These are phyloP conservation scores for Campoletis raptor DNA, from an alignment of 2,888 invertebrate genomes.

Conservation along the genomic window DNA sequence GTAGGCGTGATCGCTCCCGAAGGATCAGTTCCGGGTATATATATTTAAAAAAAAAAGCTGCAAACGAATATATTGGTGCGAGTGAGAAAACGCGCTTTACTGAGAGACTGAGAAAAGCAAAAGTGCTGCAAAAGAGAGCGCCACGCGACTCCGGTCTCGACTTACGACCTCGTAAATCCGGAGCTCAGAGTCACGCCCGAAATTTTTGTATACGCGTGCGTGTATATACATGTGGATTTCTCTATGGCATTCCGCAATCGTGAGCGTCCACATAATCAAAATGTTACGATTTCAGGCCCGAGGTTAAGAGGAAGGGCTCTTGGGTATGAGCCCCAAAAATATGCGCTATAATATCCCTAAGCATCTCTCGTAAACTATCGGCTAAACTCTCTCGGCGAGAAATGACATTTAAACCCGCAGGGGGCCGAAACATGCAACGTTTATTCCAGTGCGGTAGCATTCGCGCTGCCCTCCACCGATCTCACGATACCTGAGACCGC, in stretches of 20 bases:
- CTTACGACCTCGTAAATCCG: constrained; percentile 76
- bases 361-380: constrained; percentile 74
- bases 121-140: constrained; percentile 53
- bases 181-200: constrained; percentile 69
- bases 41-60: constrained; percentile 35
- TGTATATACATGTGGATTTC: constrained; percentile 21
- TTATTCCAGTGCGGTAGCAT: constrained; percentile 8
- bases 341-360: constrained; percentile 67
- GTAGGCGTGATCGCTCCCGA: constrained; percentile 62
- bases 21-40: constrained; percentile 68
- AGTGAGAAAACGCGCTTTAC: constrained; percentile 35
- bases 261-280: constrained; percentile 59
- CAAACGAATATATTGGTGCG: constrained; percentile 14
- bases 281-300: constrained; percentile 65
- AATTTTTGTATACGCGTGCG: constrained; percentile 40
- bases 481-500: constrained; percentile 62
- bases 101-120: constrained; percentile 9
- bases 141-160: constrained; percentile 74
- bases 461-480: constrained; percentile 25
- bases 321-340: constrained; percentile 50
- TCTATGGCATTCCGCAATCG: constrained; percentile 24
- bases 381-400: constrained; percentile 64
- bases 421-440: constrained; percentile 49
- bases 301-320: constrained; percentile 30
- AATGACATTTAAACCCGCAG: constrained; percentile 64